Evolutionary conservation across 2,113 vertebrate species (phyloP), one percentile per base, ranked within the genome.

Genomic region (Ptilorrhoa leucosticta): DNA sequence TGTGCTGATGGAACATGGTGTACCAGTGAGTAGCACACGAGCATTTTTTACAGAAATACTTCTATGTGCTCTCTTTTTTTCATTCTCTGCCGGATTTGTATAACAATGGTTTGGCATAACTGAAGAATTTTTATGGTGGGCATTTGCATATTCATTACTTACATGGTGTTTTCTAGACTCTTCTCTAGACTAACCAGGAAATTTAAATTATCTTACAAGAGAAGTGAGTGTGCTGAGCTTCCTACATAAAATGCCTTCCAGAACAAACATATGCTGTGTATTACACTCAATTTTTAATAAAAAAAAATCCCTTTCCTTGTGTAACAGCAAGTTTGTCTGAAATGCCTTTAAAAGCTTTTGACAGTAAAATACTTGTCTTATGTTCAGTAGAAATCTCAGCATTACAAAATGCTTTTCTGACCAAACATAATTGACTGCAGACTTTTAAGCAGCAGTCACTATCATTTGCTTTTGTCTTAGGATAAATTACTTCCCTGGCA

Each of bases 1-100:
- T 19, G 94, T 99, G 80, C 98, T 99, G 39, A 99, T 99, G 99
- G 99, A 99, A 89, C 99, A 99, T 20, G 99, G 99, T 16, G 99
- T 99, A 48, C 99, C 99, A 77, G 99, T 99, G 98, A 91, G 99
- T 98, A 94, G 42, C 45, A 37, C 71, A 79, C 5, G 0, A 87
- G 13, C 9, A 2, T 48, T 88, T 93, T 76, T 87, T 40, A 35
- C 12, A 45, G 9, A 15, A 61, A 19, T 48, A 7, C 10, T 66
- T 24, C 18, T 80, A 0, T 31, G 31, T 1, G 0, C 12, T 12
- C 21, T 15, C 10, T 61, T 82, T 40, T 44, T 70, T 66, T 47
- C 15, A 6, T 78, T 71, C 42, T 54, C 7, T 81, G 37, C 17
- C 40, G n/a, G 37, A 24, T 72, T 69, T 66, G 27, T 50, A 2